Evolutionary conservation across 2,888 invertebrate genomes (phyloP), one percentile per base, ranked within the genome.

Genomic region (Ichneumon xanthorius): DNA sequence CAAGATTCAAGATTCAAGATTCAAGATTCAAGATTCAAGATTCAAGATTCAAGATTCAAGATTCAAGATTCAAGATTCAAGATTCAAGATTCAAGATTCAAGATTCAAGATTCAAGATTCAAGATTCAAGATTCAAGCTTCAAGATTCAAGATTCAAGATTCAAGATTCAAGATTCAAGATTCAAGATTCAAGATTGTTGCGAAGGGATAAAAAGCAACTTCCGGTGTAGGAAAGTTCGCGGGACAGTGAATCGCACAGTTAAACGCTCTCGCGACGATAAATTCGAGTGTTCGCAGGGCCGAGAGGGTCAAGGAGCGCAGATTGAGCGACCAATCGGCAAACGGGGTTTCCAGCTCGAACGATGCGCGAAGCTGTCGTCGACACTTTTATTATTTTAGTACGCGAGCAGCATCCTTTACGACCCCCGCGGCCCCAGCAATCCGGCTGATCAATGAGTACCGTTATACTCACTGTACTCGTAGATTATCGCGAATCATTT

Each of bases 401-500:
- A 30, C n/a, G 40, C 40, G 48, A 22, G 58, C 40, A 0, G 19
- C 30, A 50, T 71, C 19, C 37, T 67, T 67, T 7, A 37, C 53
- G 53, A 53, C 40, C 37, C 65, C 26, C 22, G 16, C 48, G 53
- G 37, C 50, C 63, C 30, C 16, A 14, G 5, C 19, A 58, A 40
- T 7, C 30, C 33, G 61, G 40, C 71, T 79, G 80, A 85, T 85
- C 82, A 85, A 85, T 85, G 85, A 82, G 50, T 67, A 68, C 68
- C 84, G 84, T 85, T 82, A 85, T 79, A 63, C 30, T 55, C 72
- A 30, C 26, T 67, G 68, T n/a, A 40, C 75, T 55, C 65, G 48
- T 65, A 65, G 75, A 80, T 80, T 76, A 82, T 82, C 72, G 75
- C 85, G n/a, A 76, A 85, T 76, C 75, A 80, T 80, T 80, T 80